phyloP scores from a whole-genome alignment of 2,113 vertebrate genomes.

The Nibea coibor region DNA sequence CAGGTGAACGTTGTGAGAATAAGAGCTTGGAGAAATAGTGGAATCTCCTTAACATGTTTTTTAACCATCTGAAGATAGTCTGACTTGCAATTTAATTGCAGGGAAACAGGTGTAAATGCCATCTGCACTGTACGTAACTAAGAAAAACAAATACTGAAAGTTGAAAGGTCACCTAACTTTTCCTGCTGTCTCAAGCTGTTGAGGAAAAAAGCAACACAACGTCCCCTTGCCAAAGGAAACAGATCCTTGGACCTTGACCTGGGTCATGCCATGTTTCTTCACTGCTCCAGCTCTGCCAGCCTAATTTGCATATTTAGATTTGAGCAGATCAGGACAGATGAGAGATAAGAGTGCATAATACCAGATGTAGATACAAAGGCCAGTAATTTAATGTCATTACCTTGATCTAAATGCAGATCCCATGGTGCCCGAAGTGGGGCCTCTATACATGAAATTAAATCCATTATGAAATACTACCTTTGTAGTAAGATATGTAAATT shows the following conservation, averaged over 20 bases:
- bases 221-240: too few species aligned
- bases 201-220: neutral
- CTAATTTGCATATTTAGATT: slow-evolving; percentile 16
- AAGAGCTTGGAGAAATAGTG: neutral
- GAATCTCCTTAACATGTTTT: neutral
- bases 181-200: neutral
- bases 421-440: too few species aligned
- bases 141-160: neutral
- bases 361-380: neutral
- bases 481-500: neutral
- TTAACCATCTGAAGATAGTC: neutral
- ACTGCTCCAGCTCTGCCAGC: neutral
- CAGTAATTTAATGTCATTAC: neutral
- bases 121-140: neutral
- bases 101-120: neutral
- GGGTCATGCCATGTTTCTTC: neutral
- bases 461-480: too few species aligned
- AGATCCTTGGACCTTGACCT: neutral
- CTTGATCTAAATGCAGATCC: neutral
- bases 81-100: neutral
- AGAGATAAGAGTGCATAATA: neutral
- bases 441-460: neutral
- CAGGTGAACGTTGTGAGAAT: neutral
- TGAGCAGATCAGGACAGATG: neutral
- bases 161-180: neutral